phyloP scores from a whole-genome alignment of 2,113 vertebrate genomes.

The Festucalex cinctus region DNA sequence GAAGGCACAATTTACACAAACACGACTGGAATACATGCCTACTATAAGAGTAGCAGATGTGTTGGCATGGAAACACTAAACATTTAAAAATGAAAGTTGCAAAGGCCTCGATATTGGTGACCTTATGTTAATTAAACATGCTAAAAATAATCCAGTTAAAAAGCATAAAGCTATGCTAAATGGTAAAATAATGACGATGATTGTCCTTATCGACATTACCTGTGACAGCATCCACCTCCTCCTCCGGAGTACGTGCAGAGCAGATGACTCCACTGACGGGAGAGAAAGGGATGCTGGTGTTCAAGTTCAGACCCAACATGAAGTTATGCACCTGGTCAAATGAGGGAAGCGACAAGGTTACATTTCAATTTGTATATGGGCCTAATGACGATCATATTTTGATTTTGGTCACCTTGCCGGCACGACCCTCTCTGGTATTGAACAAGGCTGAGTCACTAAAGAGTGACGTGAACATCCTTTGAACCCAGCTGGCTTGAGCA shows the following conservation, averaged over 20 bases:
- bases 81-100: neutral
- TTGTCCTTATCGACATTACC: constrained; percentile 59
- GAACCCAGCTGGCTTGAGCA: constrained; percentile 87
- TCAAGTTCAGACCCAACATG: constrained; percentile 95
- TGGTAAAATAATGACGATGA: too few relatives aligned
- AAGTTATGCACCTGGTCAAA: constrained; percentile 85
- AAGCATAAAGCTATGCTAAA: too few relatives aligned
- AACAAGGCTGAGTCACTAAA: constrained; percentile 87
- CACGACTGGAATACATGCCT: neutral
- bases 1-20: neutral
- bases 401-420: constrained; percentile 78
- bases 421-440: constrained; percentile 92
- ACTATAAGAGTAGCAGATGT: neutral
- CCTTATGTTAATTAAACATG: too few relatives aligned
- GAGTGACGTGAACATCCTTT: constrained; percentile 88
- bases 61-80: neutral
- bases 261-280: constrained; percentile 61
- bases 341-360: too few relatives aligned
- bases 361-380: neutral
- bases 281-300: constrained; percentile 79
- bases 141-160: too few relatives aligned
- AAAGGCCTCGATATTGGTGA: too few relatives aligned
- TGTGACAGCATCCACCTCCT: constrained; percentile 84
- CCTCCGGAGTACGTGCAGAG: constrained; percentile 71
- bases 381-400: neutral